phyloP scores from a whole-genome alignment of 2,888 invertebrate genomes.

The Venustoraphidia nigricollis region DNA sequence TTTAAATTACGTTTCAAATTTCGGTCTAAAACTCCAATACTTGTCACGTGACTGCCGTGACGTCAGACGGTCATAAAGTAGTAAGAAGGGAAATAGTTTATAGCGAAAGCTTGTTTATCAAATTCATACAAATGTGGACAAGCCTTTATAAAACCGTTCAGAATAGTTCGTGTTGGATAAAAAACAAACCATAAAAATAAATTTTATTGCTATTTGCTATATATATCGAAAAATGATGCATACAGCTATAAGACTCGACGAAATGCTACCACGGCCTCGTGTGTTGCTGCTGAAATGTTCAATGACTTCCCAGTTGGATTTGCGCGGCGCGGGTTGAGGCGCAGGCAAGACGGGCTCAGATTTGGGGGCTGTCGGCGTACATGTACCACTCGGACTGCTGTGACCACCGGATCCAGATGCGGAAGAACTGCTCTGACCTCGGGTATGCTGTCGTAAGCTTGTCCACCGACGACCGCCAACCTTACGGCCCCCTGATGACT shows the following conservation, averaged over 20 bases:
- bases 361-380: neutral
- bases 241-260: conserved; percentile 47
- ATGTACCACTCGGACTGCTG: conserved; percentile 16
- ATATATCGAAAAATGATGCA: conserved; percentile 18
- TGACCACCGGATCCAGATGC: conserved; percentile 18
- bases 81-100: too few species aligned
- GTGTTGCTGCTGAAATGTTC: conserved; percentile 62
- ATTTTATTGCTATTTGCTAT: too few species aligned
- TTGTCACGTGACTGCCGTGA: too few species aligned
- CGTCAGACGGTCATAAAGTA: too few species aligned
- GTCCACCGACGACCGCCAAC: conserved; percentile 30
- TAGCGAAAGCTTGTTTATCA: too few species aligned
- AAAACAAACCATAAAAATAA: too few species aligned
- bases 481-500: conserved; percentile 21
- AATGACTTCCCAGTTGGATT: conserved; percentile 85
- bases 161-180: too few species aligned
- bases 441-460: conserved; percentile 32
- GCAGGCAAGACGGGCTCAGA: conserved; percentile 7
- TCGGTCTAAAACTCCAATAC: too few species aligned
- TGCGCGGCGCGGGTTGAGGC: conserved; percentile 45
- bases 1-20: too few species aligned
- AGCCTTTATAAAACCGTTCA: too few species aligned
- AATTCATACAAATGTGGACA: too few species aligned
- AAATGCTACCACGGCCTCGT: conserved; percentile 39
- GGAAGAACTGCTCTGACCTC: conserved; percentile 21